phyloP scores from a whole-genome alignment of 2,113 vertebrate species.

The Ptilorrhoa leucosticta region DNA sequence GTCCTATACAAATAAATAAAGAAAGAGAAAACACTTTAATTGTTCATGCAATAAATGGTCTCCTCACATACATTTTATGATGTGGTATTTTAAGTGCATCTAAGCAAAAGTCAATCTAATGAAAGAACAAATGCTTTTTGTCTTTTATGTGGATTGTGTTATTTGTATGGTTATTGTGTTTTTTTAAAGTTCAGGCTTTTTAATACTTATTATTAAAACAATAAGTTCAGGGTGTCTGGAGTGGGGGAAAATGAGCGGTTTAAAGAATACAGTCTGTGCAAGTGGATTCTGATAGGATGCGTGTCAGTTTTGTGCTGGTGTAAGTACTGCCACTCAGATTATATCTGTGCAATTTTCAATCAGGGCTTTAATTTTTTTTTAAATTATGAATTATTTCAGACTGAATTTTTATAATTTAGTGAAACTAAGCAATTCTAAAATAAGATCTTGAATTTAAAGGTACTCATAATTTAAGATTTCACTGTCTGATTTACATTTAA shows the following conservation, averaged over 20 bases:
- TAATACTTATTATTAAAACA: conserved; percentile 17
- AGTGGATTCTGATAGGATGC: not conserved
- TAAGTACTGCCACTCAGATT: not conserved
- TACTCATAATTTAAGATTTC: not conserved
- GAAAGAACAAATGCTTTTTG: conserved; percentile 40
- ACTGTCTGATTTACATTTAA: not conserved
- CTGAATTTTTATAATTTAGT: not conserved
- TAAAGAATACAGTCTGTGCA: not conserved
- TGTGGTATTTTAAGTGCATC: conserved; percentile 32
- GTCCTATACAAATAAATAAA: not conserved
- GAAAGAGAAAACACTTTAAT: conserved; percentile 36
- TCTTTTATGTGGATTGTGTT: conserved; percentile 43
- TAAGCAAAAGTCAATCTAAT: conserved; percentile 39
- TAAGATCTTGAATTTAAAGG: not conserved
- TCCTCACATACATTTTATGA: conserved; percentile 24
- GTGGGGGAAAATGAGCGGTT: not conserved
- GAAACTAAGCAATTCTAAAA: not conserved
- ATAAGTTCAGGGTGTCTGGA: not conserved
- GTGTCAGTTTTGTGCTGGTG: not conserved
- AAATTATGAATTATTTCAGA: not conserved
- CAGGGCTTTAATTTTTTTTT: not conserved
- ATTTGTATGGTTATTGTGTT: not conserved
- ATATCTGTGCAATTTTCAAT: not conserved
- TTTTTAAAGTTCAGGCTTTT: not conserved
- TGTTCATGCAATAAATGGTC: not conserved